Evolutionary conservation across 2,797 vertebrate genomes (phyloP), one percentile per base, ranked within the genome.

Genomic region (Scarus forsteni): DNA sequence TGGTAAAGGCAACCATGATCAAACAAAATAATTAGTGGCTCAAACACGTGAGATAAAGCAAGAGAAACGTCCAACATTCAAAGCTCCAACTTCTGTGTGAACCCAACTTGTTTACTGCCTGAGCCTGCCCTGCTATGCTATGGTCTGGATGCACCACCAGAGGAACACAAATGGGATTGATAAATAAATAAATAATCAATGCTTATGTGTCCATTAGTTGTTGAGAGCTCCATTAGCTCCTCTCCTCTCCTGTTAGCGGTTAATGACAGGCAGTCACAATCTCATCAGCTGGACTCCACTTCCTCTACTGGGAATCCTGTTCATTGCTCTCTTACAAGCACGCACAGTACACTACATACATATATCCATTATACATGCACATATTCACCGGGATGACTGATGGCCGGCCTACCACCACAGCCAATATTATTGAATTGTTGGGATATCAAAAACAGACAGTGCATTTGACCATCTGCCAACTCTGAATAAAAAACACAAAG

Each of bases 191-290:
- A 94, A 92, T 89, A 93, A 93, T 92, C 90, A 75, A 93, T 93
- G 88, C 71, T 88, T 87, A 85, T 90, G 90, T 90, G 91, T 92
- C 93, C 92, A 93, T 93, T 92, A 94, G 92, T 90, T 93, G 91
- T 91, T 94, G 90, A 94, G 87, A 93, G 91, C 90, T 90, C 92
- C 93, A 94, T 94, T 94, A 94, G 92, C 89, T 87, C 83, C 73
- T 83, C 83, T 90, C 62, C 59, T 81, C 89, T 86, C 76, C 85
- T 79, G 89, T 89, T 92, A 89, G 92, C 70, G 91, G 89, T 91
- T 93, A 93, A 93, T 90, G 92, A 92, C 89, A 85, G 88, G 79
- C 81, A 77, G 86, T 92, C 90, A 83, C 88, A 92, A 93, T 92
- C 92, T 80, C 89, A 93, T 92, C 92, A 93, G 85, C 89, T 84